These are phyloP conservation scores for Xiphophorus birchmanni DNA, from an alignment of 2,797 vertebrate species.

Conservation along the genomic window DNA sequence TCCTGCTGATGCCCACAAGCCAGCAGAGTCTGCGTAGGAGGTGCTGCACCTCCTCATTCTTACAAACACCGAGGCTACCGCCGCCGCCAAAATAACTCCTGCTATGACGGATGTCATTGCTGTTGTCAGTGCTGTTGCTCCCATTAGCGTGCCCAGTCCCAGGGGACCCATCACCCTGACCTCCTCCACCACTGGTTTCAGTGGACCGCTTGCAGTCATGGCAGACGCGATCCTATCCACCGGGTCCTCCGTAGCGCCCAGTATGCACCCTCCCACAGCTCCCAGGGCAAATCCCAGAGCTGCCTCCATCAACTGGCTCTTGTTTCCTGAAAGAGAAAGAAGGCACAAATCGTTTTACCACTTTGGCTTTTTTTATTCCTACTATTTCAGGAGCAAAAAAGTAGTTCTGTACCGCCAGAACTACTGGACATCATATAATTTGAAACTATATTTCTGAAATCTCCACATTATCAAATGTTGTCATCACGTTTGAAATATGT, in stretches of 20 bases:
- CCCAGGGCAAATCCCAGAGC: conserved; percentile 68
- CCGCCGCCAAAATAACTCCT: conserved; percentile 70
- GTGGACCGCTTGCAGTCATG: conserved; percentile 52
- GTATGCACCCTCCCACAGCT: conserved; percentile 70
- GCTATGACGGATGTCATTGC: conserved; percentile 70
- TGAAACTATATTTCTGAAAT: background rate
- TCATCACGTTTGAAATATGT: background rate
- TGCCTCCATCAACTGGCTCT: conserved; percentile 44
- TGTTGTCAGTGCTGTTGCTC: conserved; percentile 71
- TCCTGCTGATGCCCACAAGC: conserved; percentile 62
- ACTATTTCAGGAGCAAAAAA: background rate
- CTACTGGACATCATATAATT: background rate
- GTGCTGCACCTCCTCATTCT: conserved; percentile 19
- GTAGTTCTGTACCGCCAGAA: background rate
- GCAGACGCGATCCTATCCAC: conserved; percentile 51
- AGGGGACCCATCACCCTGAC: conserved; percentile 69
- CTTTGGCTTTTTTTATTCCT: background rate
- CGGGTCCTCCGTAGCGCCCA: conserved; percentile 72
- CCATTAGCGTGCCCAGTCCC: conserved; percentile 73
- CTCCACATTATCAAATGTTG: background rate
- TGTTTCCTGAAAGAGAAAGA: conserved; percentile 46
- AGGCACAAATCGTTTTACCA: background rate
- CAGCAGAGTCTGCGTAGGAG: conserved; percentile 11
- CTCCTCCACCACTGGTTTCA: conserved; percentile 68
- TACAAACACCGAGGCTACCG: conserved; percentile 55